These are phyloP conservation scores for Macaria liturata DNA, from an alignment of 2,888 invertebrate genomes.

Conservation along the genomic window DNA sequence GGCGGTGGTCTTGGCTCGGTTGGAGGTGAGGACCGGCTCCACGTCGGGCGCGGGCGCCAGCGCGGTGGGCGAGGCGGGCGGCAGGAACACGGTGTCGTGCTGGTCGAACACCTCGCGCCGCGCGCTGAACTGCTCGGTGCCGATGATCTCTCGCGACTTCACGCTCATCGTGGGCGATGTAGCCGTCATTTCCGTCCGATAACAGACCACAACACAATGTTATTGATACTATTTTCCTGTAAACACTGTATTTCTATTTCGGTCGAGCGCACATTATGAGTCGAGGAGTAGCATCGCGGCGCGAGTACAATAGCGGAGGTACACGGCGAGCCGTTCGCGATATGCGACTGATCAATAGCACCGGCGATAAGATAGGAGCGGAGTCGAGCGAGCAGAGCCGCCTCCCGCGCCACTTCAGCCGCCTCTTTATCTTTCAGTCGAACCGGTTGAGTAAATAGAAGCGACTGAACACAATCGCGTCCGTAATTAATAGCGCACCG, in stretches of 20 bases:
- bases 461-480: conserved; percentile 71
- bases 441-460: conserved; percentile 80
- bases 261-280: conserved; percentile 78
- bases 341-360: conserved; percentile 80
- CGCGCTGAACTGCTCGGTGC: conserved; percentile 77
- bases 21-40: conserved; percentile 70
- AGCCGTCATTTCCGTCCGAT: conserved; percentile 78
- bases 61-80: conserved; percentile 61
- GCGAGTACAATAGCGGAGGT: conserved; percentile 78
- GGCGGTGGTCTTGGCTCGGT: conserved; percentile 73
- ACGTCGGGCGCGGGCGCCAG: conserved; percentile 56
- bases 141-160: conserved; percentile 78
- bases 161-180: conserved; percentile 78
- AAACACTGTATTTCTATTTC: conserved; percentile 79
- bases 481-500: conserved; percentile 73
- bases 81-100: conserved; percentile 78
- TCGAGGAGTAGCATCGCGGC: conserved; percentile 79
- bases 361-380: conserved; percentile 79
- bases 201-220: conserved; percentile 80
- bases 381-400: conserved; percentile 48
- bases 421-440: conserved; percentile 77
- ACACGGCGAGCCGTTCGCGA: conserved; percentile 76
- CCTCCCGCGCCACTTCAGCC: conserved; percentile 64
- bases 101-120: conserved; percentile 79
- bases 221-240: conserved; percentile 80